Conservation (phyloP, 2,888 invertebrate species). For the Synanthedon tipuliformis region DNA sequence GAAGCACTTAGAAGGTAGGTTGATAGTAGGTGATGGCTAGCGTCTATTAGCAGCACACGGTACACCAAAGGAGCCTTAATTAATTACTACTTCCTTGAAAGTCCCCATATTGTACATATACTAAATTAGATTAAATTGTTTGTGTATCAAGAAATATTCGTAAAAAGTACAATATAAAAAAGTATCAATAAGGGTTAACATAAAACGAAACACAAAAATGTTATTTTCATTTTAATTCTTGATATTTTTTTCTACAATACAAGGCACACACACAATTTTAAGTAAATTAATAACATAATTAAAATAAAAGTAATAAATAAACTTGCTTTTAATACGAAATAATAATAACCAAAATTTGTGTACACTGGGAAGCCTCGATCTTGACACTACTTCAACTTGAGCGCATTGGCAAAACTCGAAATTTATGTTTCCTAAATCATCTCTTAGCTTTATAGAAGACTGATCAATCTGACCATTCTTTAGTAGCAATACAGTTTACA, state of each 20-base stretch:
- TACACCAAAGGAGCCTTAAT: too few species aligned
- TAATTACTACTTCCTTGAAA: too few species aligned
- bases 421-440: neutral
- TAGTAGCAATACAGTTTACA: neutral
- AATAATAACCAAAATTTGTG: constrained; percentile 13
- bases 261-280: constrained; percentile 78
- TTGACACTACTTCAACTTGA: neutral
- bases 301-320: constrained; percentile 56
- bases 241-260: constrained; percentile 75
- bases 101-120: too few species aligned
- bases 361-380: constrained; percentile 18
- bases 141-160: too few species aligned
- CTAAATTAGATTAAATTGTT: too few species aligned
- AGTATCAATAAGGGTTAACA: neutral
- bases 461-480: neutral
- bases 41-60: too few species aligned
- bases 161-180: too few species aligned
- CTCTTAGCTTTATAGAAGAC: neutral
- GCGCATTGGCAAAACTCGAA: too few species aligned
- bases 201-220: constrained; percentile 42
- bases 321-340: constrained; percentile 49
- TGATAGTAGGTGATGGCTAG: too few species aligned
- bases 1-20: too few species aligned
- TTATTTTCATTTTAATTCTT: constrained; percentile 71
- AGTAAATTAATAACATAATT: constrained; percentile 59